A percentile compares a stretch with the other conserved stretches of the same genome.
These are phyloP conservation scores for Pollachius pollachius DNA, from an alignment of 2,113 vertebrate genomes.

Conservation along the genomic window DNA sequence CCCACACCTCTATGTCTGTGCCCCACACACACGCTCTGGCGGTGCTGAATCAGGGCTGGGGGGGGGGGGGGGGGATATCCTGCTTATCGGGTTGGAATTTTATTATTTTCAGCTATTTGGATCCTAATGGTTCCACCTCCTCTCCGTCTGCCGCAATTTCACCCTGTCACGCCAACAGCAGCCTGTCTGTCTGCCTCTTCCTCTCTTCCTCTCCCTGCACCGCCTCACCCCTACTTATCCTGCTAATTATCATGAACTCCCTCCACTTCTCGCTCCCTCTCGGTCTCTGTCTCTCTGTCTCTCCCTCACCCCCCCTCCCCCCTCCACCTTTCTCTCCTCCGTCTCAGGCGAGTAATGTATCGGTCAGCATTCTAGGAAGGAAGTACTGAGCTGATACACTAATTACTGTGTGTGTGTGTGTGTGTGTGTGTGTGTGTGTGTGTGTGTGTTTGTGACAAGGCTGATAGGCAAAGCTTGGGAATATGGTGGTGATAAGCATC, in stretches of 20 bases:
- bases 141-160: conserved; percentile 56
- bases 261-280: conserved; percentile 1
- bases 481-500: conserved; percentile 33
- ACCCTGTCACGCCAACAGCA: conserved; percentile 66
- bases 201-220: conserved; percentile 49
- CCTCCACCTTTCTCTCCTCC: conserved; percentile 18
- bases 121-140: conserved; percentile 39
- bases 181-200: conserved; percentile 30
- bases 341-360: conserved; percentile 13
- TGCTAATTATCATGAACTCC: conserved; percentile 62
- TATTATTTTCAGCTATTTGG: conserved; percentile 65
- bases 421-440: conserved; percentile 6
- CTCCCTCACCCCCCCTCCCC: neutral
- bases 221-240: conserved; percentile 70
- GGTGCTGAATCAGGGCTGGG: conserved; percentile 53
- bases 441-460: conserved; percentile 24
- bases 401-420: conserved; percentile 30
- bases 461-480: conserved; percentile 53
- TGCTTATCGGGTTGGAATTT: conserved; percentile 69
- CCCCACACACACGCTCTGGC: conserved; percentile 11
- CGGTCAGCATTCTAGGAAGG: conserved; percentile 39
- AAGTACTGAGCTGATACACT: conserved; percentile 39
- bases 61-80: conserved; percentile 48
- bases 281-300: conserved; percentile 4
- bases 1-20: neutral